Base-by-base conservation (phyloP, 2,888 invertebrate species). In the Urechis unicinctus region DNA sequence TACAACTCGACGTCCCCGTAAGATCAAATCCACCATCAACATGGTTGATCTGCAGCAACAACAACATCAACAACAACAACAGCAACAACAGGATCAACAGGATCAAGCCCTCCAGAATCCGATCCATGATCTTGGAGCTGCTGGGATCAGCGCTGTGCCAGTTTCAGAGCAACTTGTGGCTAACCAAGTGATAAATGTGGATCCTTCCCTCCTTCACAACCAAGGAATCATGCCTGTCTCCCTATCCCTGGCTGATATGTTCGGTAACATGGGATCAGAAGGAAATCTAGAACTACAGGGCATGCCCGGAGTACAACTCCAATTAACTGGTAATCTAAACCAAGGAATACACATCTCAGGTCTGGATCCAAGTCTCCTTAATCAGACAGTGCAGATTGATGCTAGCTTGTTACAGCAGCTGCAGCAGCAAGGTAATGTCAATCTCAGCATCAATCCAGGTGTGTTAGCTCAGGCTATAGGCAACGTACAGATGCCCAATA, bases 401-500 rank as follows among this genome's bases (percentile, higher is more conserved):
- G 81, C 82, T 56, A 80, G 82, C 6, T 71, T 74, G 42, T 65
- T 82, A 6, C 63, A 81, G 29, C 80, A 79, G 61, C 80, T 79
- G 63, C 64, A 80, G 52, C 78, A 78, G 58, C 69, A 71, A 53
- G 69, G 70, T 48, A 71, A 72, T 45, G 74, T 77, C 25, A 77
- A 74, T 64, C 70, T 78, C 31, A 73, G 76, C 44, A 65, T 78
- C 44, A 75, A 71, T 58, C 72, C 73, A 3, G 69, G 65, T 55
- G 55, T 63, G 57, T 42, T 63, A 41, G 55, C 56, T 41, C 52
- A 56, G 9, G n/a, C 31, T 13, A 3, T n/a, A 41, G 28, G 31
- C 9, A 9, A 9, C 45, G 6, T 6, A 45, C n/a, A n/a, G n/a
- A n/a, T n/a, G n/a, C n/a, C n/a, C n/a, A n/a, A n/a, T n/a, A n/a